Percentiles rank a stretch among this genome's conserved stretches.
Evolutionary conservation across 2,797 vertebrate species (phyloP).

Genomic region (Pempheris klunzingeri): DNA sequence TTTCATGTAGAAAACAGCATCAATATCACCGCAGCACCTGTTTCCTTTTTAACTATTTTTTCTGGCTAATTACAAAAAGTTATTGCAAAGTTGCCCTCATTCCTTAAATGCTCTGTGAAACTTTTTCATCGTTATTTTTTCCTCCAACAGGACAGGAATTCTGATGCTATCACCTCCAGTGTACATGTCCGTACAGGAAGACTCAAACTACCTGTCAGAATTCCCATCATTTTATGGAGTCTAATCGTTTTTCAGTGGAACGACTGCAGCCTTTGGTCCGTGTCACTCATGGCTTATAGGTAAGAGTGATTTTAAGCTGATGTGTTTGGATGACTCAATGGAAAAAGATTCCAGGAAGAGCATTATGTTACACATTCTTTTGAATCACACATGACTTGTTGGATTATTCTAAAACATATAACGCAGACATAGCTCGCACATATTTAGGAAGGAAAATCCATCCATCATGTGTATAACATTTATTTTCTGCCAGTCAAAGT

Average conservation of each 20-base stretch:
- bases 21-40: background rate
- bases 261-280: background rate
- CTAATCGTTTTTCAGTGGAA: background rate
- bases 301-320: background rate
- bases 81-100: slow-evolving; percentile 12
- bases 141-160: slow-evolving; percentile 74
- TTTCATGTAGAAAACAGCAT: slow-evolving; percentile 19
- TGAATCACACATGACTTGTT: slow-evolving; percentile 22
- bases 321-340: background rate
- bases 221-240: no score
- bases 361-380: slow-evolving; percentile 9
- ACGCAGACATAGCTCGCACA: slow-evolving; percentile 11
- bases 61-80: slow-evolving; percentile 34
- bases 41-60: slow-evolving; percentile 13
- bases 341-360: background rate
- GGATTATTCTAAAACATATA: slow-evolving; percentile 35
- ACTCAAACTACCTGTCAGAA: slow-evolving; percentile 76
- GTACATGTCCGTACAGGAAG: slow-evolving; percentile 84
- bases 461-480: slow-evolving; percentile 53
- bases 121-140: slow-evolving; percentile 17
- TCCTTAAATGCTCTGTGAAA: slow-evolving; percentile 38
- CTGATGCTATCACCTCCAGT: slow-evolving; percentile 80
- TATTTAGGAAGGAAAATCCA: slow-evolving; percentile 39
- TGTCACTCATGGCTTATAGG: background rate
- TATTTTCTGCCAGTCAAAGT: slow-evolving; percentile 46